These are phyloP conservation scores for Oncorhynchus kisutch DNA, from an alignment of 2,113 vertebrate species.

Conservation along the genomic window DNA sequence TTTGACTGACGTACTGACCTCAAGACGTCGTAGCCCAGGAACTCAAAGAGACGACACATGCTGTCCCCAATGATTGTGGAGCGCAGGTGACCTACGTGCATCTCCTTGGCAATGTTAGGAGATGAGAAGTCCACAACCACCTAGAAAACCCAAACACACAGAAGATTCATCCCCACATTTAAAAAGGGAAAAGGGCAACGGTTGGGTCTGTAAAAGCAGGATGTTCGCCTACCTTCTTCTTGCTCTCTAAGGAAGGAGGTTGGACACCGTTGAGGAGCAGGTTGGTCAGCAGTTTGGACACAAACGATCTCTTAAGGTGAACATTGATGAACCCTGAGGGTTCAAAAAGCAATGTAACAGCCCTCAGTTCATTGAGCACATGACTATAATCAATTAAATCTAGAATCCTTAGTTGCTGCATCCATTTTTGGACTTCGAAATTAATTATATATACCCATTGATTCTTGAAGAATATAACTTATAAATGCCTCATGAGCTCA, in stretches of 20 bases:
- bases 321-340: slow-evolving; percentile 93
- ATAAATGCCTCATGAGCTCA: too few relatives aligned
- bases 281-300: slow-evolving; percentile 86
- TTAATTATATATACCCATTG: too few relatives aligned
- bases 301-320: slow-evolving; percentile 84
- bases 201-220: neutral
- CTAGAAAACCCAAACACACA: slow-evolving; percentile 58
- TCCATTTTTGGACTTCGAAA: too few relatives aligned
- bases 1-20: slow-evolving; percentile 71
- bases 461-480: too few relatives aligned
- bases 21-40: slow-evolving; percentile 87
- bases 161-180: neutral
- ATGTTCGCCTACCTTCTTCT: slow-evolving; percentile 80
- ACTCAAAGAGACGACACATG: slow-evolving; percentile 90
- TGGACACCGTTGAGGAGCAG: slow-evolving; percentile 89
- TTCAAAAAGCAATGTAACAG: neutral
- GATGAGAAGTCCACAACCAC: slow-evolving; percentile 95
- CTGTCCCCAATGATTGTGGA: slow-evolving; percentile 98
- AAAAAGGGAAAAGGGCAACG: neutral
- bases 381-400: too few relatives aligned
- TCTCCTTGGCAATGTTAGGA: slow-evolving; percentile 99
- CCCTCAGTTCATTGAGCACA: too few relatives aligned
- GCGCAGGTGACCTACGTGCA: slow-evolving; percentile 96
- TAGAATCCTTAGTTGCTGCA: too few relatives aligned
- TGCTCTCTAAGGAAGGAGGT: slow-evolving; percentile 77